Percentiles rank a stretch among this genome's conserved stretches.
Evolutionary conservation across 2,888 invertebrate genomes (phyloP).

Genomic region (Leucophenga maculata): DNA sequence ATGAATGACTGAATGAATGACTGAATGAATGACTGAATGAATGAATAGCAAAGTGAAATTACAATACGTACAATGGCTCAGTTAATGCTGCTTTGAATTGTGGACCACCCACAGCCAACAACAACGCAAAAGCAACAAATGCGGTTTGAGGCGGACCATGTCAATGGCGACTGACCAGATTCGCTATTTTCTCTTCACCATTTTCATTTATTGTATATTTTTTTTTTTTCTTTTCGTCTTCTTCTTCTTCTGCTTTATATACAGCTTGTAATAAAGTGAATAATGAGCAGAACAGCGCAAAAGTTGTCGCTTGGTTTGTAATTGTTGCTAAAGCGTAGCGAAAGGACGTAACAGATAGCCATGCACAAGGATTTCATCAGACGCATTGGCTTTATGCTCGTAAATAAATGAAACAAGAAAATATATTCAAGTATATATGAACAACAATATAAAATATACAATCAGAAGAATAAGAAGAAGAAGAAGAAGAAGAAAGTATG

Average conservation of each 20-base stretch:
- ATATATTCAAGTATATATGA: background rate
- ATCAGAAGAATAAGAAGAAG: no score
- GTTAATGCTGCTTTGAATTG: slow-evolving; percentile 15
- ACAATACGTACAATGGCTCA: slow-evolving; percentile 41
- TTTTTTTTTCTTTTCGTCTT: no score
- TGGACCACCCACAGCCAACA: background rate
- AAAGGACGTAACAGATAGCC: background rate
- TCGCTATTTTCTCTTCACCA: no score
- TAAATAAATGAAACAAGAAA: background rate
- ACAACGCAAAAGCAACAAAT: background rate
- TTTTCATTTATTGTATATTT: no score
- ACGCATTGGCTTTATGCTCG: background rate
- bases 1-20: slow-evolving; percentile 36
- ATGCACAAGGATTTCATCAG: background rate
- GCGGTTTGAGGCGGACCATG: background rate
- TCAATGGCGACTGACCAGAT: background rate
- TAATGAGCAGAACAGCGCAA: slow-evolving; percentile 5
- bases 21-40: slow-evolving; percentile 19
- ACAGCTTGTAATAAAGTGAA: slow-evolving; percentile 16
- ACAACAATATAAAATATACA: background rate
- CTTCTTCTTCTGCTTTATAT: background rate
- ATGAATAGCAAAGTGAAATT: slow-evolving; percentile 58
- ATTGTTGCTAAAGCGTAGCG: background rate
- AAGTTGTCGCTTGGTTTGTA: slow-evolving; percentile 7
- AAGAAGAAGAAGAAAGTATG: background rate